phyloP scores from a whole-genome alignment of 2,888 invertebrate genomes.

The Reticulitermes lucifugus region DNA sequence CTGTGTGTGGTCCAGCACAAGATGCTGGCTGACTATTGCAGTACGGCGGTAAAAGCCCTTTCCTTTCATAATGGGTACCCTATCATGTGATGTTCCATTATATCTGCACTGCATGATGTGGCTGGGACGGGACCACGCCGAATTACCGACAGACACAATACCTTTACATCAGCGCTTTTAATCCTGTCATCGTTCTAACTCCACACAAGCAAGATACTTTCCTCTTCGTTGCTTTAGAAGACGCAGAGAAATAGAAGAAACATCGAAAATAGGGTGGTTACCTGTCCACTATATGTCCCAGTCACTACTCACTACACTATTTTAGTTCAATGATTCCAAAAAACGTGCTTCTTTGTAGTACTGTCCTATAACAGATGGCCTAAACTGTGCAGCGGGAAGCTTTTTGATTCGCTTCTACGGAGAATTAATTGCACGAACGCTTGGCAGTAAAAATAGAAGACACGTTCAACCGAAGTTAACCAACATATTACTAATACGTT shows the following conservation, averaged over 20 bases:
- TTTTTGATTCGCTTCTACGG: not conserved
- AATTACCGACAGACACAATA: slow-evolving; percentile 6
- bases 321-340: slow-evolving; percentile 3
- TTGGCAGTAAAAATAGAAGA: not conserved
- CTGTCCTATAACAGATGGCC: not conserved
- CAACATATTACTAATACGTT: not conserved
- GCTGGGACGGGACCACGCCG: slow-evolving; percentile 1
- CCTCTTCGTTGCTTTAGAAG: too few relatives aligned
- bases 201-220: too few relatives aligned
- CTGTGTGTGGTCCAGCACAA: slow-evolving; percentile 23
- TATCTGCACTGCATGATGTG: not conserved
- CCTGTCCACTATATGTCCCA: slow-evolving; percentile 18
- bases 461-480: not conserved
- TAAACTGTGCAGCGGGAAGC: not conserved
- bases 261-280: not conserved
- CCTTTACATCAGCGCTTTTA: not conserved
- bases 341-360: not conserved
- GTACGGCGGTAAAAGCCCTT: slow-evolving; percentile 3
- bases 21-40: slow-evolving; percentile 1
- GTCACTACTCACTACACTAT: not conserved
- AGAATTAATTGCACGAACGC: not conserved
- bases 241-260: not conserved
- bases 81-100: slow-evolving; percentile 4
- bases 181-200: not conserved
- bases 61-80: slow-evolving; percentile 14